Conservation (phyloP, 2,113 vertebrate species). For the Epinephelus fuscoguttatus region DNA sequence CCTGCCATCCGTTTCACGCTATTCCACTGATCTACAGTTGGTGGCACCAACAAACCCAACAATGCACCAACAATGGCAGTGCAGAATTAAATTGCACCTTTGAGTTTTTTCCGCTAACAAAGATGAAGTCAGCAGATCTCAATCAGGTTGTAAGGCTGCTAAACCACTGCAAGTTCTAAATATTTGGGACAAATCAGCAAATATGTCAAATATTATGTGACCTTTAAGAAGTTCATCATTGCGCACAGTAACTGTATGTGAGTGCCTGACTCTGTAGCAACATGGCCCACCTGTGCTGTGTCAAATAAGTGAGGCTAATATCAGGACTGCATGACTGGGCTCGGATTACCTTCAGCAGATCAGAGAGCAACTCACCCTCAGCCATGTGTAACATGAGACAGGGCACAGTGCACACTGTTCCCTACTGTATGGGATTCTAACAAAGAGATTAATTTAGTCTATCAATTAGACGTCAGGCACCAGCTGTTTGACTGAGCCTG, state of each 20-base stretch:
- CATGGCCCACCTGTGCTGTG: conserved; percentile 57
- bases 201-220: not conserved
- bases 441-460: conserved; percentile 7
- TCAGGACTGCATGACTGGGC: conserved; percentile 21
- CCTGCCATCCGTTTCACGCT: not conserved
- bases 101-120: not conserved
- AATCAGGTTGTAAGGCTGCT: not conserved
- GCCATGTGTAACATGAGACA: conserved; percentile 55
- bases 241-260: not conserved
- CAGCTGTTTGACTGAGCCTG: not conserved
- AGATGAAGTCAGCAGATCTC: not conserved
- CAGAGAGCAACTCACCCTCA: conserved; percentile 51
- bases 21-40: not conserved
- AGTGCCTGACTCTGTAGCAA: not conserved
- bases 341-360: conserved; percentile 58
- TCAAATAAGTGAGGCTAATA: conserved; percentile 53
- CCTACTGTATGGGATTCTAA: conserved; percentile 15
- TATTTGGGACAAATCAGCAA: not conserved
- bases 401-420: conserved; percentile 8
- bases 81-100: not conserved
- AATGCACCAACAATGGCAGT: not conserved
- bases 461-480: not conserved
- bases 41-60: not conserved
- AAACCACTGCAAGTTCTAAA: not conserved
- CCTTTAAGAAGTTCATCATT: not conserved